A percentile compares a stretch with the other conserved stretches of the same genome.
Conservation (phyloP, 2,888 invertebrate genomes). For the Epiblema foenella region DNA sequence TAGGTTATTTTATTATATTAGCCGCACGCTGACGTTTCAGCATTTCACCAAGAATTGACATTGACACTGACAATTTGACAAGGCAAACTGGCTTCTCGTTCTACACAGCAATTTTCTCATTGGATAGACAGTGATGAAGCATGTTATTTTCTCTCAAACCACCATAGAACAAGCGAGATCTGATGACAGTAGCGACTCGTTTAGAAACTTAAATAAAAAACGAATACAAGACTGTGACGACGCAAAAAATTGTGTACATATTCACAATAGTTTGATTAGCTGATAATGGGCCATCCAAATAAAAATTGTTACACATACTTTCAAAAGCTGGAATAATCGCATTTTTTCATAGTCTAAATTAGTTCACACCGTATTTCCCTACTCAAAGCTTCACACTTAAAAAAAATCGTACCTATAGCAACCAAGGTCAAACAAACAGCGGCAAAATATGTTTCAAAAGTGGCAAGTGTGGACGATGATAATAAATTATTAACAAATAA, state of each 20-base stretch:
- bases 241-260: neutral
- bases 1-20: constrained; percentile 31
- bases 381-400: constrained; percentile 6
- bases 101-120: neutral
- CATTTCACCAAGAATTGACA: neutral
- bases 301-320: neutral
- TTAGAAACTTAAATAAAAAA: constrained; percentile 9
- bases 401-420: constrained; percentile 58
- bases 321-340: no score
- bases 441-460: constrained; percentile 79
- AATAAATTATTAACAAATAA: constrained; percentile 50
- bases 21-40: constrained; percentile 38
- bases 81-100: constrained; percentile 10
- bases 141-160: no score
- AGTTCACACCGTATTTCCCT: no score
- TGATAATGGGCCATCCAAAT: no score
- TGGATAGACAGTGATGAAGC: constrained; percentile 14
- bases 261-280: no score
- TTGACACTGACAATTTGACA: neutral
- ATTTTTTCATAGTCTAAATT: no score
- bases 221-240: neutral
- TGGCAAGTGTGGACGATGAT: constrained; percentile 69
- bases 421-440: constrained; percentile 84
- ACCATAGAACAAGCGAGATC: no score
- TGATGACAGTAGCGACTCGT: constrained; percentile 28